These are phyloP conservation scores for Strix aluco DNA, from an alignment of 2,113 vertebrate genomes.

Conservation along the genomic window DNA sequence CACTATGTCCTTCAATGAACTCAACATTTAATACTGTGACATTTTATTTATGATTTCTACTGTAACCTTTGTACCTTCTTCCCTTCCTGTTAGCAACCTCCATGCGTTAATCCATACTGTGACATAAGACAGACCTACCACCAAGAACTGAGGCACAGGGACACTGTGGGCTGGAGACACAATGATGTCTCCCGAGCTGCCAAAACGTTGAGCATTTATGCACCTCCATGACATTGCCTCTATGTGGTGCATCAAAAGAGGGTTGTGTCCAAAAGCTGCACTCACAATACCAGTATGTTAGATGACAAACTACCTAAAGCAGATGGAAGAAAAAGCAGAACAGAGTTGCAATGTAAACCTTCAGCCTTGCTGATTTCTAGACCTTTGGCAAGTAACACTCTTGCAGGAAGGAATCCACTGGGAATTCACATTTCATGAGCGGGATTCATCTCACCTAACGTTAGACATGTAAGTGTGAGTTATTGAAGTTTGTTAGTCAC, in stretches of 20 bases:
- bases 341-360: neutral
- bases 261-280: neutral
- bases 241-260: accelerated
- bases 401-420: neutral
- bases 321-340: neutral
- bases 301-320: neutral
- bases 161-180: neutral
- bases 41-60: neutral
- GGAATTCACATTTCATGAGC: neutral
- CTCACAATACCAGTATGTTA: neutral
- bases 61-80: neutral
- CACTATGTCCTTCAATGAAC: neutral
- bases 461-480: neutral
- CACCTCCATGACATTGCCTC: neutral
- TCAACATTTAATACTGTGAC: neutral
- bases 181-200: neutral
- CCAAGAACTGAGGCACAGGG: neutral
- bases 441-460: neutral
- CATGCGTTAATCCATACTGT: neutral
- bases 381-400: neutral
- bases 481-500: neutral
- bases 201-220: neutral
- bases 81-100: neutral
- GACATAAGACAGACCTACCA: neutral
- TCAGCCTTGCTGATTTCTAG: neutral